Base-by-base conservation (phyloP, 2,888 invertebrate genomes). In the Patella caerulea region DNA sequence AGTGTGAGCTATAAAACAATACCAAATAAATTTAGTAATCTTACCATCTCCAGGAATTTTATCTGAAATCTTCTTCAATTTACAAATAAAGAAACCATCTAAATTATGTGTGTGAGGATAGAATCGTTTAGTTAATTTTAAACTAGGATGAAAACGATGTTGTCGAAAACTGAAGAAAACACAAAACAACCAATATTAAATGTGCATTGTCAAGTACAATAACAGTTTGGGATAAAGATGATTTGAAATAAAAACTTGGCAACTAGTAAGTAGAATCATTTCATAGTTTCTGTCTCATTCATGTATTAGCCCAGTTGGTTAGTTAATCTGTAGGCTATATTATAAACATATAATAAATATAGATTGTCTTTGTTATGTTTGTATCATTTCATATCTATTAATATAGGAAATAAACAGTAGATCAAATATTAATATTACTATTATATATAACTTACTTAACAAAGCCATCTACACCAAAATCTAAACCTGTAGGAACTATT, bases 11-110 rank as follows among this genome's bases (percentile, higher is more conserved):
- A 45, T 45, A 45, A 45, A 45, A 45, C 45, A 45, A 45, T 45
- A 45, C 9, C 7, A 45, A 45, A 9, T 45, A 45, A 45, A 45
- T 45, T 1, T 45, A 45, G 45, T 45, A 45, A 45, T 56, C 70
- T 71, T 45, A 79, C 79, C 82, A 73, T 73, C 54, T 45, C 75
- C 85, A 9, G 90, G 90, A 73, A 89, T 86, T 75, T 86, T 87
- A 81, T 91, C 90, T 24, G 89, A 88, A 78, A 98, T 96, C 91
- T 99, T 99, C 92, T 98, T 97, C 17, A 99, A 92, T 93, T 99
- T 99, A 0, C 98, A 98, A 2, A 99, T 98, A 93, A 95, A 99
- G 92, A 99, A 99, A 4, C 99, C 99, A 92, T 99, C 99, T 96
- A 99, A 97, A 91, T 99, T 99, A 91, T 99, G 98, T 3, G 96